Percentiles rank a stretch among this genome's conserved stretches.
Conservation (phyloP, 1,140 invertebrate species). For the Heliconius hermathena region DNA sequence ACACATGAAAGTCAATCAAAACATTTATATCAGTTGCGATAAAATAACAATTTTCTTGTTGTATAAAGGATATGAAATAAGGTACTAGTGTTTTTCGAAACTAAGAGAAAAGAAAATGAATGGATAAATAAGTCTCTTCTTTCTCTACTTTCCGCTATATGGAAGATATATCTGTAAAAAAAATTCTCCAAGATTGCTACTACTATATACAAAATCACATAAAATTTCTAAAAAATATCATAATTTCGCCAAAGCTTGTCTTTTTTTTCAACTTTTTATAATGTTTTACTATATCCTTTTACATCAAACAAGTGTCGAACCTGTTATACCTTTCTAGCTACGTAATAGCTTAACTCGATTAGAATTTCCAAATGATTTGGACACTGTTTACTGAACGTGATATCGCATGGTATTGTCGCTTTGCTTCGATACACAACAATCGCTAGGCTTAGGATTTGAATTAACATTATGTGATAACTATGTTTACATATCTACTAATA, state of each 20-base stretch:
- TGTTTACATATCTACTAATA: too few species aligned
- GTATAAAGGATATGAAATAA: background rate
- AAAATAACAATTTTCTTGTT: too few species aligned
- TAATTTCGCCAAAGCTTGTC: background rate
- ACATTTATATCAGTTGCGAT: too few species aligned
- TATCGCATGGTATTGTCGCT: background rate
- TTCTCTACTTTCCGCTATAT: too few species aligned
- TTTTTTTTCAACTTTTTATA: background rate
- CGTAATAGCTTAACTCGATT: background rate
- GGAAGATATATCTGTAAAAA: too few species aligned
- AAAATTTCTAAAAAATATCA: background rate
- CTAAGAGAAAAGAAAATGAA: too few species aligned
- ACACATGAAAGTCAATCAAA: too few species aligned
- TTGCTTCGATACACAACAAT: conserved; percentile 1
- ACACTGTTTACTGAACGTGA: background rate
- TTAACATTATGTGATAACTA: background rate
- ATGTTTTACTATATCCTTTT: background rate
- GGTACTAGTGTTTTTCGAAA: background rate
- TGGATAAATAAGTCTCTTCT: too few species aligned
- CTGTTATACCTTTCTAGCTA: background rate
- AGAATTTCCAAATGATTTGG: background rate
- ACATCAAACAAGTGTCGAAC: background rate
- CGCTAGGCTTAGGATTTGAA: background rate
- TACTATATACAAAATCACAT: too few species aligned
- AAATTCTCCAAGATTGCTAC: too few species aligned